Base-by-base conservation (phyloP, 2,888 invertebrate species). In the Lithophane socia region DNA sequence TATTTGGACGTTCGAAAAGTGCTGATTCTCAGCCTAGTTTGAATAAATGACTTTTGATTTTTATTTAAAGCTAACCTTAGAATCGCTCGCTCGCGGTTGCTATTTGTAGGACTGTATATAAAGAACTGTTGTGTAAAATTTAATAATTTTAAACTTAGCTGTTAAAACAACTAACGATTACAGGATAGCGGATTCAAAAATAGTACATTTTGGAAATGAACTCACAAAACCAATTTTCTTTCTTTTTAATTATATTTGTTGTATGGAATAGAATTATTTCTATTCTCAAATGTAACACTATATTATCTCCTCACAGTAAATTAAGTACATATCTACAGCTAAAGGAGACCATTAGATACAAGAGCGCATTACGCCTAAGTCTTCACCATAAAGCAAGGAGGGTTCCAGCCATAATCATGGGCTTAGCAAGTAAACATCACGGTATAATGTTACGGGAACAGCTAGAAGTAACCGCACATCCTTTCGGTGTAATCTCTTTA, bases 401-500 rank as follows among this genome's bases (percentile, higher is more conserved):
- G 69, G 64, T 79, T 58, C 56, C 18, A 37, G 47, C 64, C 44
- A 74, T 82, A 82, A 82, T 82, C 82, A 56, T 64, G 37, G 71
- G 82, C 56, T 79, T 75, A 82, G 68, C 47, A 67, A 29, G 67
- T 52, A 72, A 78, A 79, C 68, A 77, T 73, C 81, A 72, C 49
- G 54, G 60, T 42, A 42, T 73, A 61, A 73, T 44, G 60, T 83
- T 71, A 64, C 56, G 73, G 67, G 61, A 72, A 49, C 60, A 60
- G 52, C 64, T 70, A 73, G 83, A 76, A 80, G 83, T 73, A 71
- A 74, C 67, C 73, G 77, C 86, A 82, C 63, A 75, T 73, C 80
- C 69, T 73, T 29, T 81, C 80, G 54, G 13, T 60, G 70, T 85
- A 82, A 82, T 81, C 84, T 81, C 67, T 73, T 71, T 72, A 75